phyloP scores from a whole-genome alignment of 2,888 invertebrate species.

The Achlya flavicornis region DNA sequence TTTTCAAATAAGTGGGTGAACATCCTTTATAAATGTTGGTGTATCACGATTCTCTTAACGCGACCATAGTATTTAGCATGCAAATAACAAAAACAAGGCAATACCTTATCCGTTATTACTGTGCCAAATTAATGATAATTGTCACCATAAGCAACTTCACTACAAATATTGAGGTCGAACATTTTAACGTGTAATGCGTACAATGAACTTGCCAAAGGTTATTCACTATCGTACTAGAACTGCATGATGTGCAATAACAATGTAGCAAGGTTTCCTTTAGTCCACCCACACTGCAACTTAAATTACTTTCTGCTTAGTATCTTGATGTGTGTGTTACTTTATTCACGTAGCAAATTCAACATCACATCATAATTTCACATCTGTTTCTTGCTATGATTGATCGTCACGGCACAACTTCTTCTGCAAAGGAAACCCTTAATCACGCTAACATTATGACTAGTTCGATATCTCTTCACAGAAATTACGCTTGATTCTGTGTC shows the following conservation, averaged over 20 bases:
- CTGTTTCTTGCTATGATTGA: no score
- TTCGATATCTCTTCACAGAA: no score
- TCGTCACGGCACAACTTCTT: no score
- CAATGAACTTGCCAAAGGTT: constrained; percentile 1
- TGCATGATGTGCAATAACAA: background rate
- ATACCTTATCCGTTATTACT: background rate
- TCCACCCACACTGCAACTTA: background rate
- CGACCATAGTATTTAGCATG: background rate
- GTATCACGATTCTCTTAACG: background rate
- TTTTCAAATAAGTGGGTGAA: background rate
- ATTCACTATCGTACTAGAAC: background rate
- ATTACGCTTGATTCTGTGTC: no score
- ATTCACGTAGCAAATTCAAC: no score
- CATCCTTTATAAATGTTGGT: background rate
- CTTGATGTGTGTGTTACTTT: no score
- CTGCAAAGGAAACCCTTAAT: no score
- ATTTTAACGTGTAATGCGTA: constrained; percentile 2
- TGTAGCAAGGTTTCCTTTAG: background rate
- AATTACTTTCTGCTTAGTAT: no score
- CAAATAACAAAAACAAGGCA: background rate
- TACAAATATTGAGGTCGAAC: background rate
- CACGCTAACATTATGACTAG: no score
- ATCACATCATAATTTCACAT: no score
- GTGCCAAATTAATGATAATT: constrained; percentile 3
- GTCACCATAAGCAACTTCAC: background rate